A percentile compares a stretch with the other conserved stretches of the same genome.
Conservation (phyloP, 1,140 invertebrate species). For the Metaphire vulgaris region DNA sequence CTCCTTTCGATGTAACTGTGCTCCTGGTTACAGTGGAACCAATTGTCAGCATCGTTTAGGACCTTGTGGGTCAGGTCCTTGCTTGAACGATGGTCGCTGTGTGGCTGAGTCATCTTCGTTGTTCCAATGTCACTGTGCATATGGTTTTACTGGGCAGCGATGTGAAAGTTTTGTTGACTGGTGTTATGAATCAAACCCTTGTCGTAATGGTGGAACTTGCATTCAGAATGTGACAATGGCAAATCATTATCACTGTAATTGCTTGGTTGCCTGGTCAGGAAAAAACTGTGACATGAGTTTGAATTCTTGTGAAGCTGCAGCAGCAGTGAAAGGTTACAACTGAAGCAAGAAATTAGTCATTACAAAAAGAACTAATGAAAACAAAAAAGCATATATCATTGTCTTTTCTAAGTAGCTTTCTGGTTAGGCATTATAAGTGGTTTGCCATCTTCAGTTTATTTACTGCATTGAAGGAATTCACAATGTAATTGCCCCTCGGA, state of each 20-base stretch:
- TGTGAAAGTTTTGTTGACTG: slow-evolving; percentile 90
- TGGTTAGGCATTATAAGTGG: not conserved
- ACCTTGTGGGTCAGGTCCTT: slow-evolving; percentile 33
- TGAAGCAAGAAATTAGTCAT: no score
- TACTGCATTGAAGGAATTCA: not conserved
- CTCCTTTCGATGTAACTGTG: slow-evolving; percentile 17
- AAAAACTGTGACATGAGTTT: slow-evolving; percentile 6
- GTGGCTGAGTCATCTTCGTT: slow-evolving; percentile 22
- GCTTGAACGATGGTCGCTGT: slow-evolving; percentile 33
- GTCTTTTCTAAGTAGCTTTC: no score
- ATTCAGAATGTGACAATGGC: slow-evolving; percentile 23
- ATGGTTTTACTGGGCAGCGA: slow-evolving; percentile 87
- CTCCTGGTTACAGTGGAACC: slow-evolving; percentile 17
- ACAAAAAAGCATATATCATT: no score
- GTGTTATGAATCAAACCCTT: slow-evolving; percentile 53
- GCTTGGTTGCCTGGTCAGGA: not conserved
- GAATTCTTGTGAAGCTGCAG: slow-evolving; percentile 1
- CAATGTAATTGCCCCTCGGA: not conserved
- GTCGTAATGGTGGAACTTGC: slow-evolving; percentile 33
- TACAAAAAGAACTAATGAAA: no score
- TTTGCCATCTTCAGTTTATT: not conserved
- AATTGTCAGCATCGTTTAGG: slow-evolving; percentile 31
- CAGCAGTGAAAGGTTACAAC: slow-evolving; percentile 5
- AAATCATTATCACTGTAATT: not conserved
- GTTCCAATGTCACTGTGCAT: slow-evolving; percentile 61